A percentile compares a stretch with the other conserved stretches of the same genome.
phyloP scores from a whole-genome alignment of 2,113 vertebrate species.

The Bujurquina vittata region DNA sequence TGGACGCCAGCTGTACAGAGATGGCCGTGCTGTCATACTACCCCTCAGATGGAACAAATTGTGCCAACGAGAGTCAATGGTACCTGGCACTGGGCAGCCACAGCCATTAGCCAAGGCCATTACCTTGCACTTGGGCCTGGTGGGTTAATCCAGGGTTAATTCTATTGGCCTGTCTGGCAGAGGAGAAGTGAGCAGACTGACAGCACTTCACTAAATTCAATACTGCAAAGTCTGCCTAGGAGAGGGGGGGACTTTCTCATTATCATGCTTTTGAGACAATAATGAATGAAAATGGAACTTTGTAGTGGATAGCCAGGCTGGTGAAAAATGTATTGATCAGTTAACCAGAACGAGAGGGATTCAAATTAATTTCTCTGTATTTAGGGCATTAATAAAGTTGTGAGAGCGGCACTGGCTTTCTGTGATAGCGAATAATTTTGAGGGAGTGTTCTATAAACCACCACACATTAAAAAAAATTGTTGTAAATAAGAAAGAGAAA shows the following conservation, averaged over 20 bases:
- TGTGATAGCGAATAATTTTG: not conserved
- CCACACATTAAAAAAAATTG: not conserved
- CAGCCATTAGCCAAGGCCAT: conserved; percentile 72
- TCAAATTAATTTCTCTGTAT: not conserved
- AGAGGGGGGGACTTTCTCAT: conserved; percentile 17
- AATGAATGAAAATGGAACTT: conserved; percentile 44
- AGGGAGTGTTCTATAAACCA: not conserved
- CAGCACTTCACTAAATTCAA: conserved; percentile 51
- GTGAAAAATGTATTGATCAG: conserved; percentile 28
- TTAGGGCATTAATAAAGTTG: conserved; percentile 7
- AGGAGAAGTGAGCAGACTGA: conserved; percentile 61
- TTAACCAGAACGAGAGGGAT: not conserved
- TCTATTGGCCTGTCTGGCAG: conserved; percentile 67
- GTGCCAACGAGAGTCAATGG: conserved; percentile 63
- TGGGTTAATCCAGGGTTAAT: conserved; percentile 79
- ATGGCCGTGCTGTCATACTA: conserved; percentile 68
- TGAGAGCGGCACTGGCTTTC: not conserved
- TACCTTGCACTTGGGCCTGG: conserved; percentile 69
- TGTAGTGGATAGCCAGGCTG: not conserved
- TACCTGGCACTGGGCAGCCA: conserved; percentile 72
- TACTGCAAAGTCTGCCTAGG: conserved; percentile 30
- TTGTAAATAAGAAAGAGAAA: not conserved
- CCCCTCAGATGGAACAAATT: conserved; percentile 60
- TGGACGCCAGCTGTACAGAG: conserved; percentile 70
- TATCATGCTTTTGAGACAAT: conserved; percentile 25